These are phyloP conservation scores for Diplodus puntazzo DNA, from an alignment of 2,797 vertebrate genomes.

Conservation along the genomic window DNA sequence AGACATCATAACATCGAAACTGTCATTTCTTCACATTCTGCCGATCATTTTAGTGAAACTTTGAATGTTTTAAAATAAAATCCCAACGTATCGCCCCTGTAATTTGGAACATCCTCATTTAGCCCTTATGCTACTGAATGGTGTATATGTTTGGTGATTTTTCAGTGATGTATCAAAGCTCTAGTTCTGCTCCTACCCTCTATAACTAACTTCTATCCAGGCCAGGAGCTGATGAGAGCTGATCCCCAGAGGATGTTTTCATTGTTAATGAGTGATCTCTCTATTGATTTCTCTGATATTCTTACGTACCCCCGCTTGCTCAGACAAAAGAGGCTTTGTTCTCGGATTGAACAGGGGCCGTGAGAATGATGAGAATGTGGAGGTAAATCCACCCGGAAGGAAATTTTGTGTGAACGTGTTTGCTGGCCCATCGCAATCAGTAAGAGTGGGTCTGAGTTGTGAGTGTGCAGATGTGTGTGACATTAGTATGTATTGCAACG, in stretches of 20 bases:
- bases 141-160: not conserved
- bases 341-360: constrained; percentile 31
- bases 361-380: constrained; percentile 54
- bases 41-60: too few species aligned
- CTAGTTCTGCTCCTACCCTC: constrained; percentile 14
- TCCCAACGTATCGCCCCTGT: not conserved
- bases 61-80: too few species aligned
- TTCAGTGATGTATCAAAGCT: not conserved
- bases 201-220: constrained; percentile 24
- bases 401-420: constrained; percentile 30
- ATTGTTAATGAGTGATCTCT: constrained; percentile 72
- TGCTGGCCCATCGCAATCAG: constrained; percentile 26
- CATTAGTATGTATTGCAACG: constrained; percentile 64
- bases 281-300: constrained; percentile 68
- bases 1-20: too few species aligned
- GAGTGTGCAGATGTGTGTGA: constrained; percentile 37
- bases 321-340: constrained; percentile 64
- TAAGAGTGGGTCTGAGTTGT: constrained; percentile 33
- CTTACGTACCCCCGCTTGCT: constrained; percentile 45
- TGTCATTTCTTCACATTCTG: too few species aligned
- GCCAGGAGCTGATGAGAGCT: constrained; percentile 27
- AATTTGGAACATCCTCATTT: constrained; percentile 6
- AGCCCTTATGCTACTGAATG: not conserved
- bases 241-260: constrained; percentile 46
- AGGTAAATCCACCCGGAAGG: constrained; percentile 45